Conservation (phyloP, 1,140 invertebrate genomes). For the Campoletis sonorensis region DNA sequence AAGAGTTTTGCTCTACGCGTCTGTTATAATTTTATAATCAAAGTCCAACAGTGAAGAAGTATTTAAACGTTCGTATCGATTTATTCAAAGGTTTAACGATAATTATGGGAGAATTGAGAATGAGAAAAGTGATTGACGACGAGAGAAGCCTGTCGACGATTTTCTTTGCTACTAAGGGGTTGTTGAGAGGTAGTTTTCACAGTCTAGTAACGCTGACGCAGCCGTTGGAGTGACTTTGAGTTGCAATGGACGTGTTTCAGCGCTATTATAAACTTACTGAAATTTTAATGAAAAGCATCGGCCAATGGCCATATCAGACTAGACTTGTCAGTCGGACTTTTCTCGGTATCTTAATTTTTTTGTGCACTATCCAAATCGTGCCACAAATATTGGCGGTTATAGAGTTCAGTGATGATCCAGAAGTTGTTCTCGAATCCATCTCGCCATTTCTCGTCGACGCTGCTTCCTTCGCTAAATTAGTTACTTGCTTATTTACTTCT, state of each 20-base stretch:
- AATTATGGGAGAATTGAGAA: too few relatives aligned
- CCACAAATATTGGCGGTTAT: neutral
- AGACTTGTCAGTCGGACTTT: neutral
- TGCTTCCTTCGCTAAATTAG: neutral
- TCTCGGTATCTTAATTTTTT: neutral
- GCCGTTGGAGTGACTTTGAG: neutral
- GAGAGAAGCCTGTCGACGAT: neutral
- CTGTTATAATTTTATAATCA: too few relatives aligned
- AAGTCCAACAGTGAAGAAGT: too few relatives aligned
- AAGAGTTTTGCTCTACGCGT: too few relatives aligned
- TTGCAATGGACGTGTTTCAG: neutral
- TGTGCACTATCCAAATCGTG: neutral
- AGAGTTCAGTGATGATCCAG: neutral
- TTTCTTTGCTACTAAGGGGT: neutral
- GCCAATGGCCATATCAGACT: constrained; percentile 20
- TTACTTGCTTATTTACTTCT: neutral
- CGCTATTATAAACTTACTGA: neutral
- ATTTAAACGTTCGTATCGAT: too few relatives aligned
- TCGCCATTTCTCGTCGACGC: neutral
- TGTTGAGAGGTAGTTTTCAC: neutral
- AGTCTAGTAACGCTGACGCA: neutral
- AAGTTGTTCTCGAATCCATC: neutral
- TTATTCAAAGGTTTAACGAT: too few relatives aligned
- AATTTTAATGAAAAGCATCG: constrained; percentile 10
- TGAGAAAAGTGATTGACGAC: too few relatives aligned